phyloP scores from a whole-genome alignment of 2,888 invertebrate species.

The Lathronympha strigana region DNA sequence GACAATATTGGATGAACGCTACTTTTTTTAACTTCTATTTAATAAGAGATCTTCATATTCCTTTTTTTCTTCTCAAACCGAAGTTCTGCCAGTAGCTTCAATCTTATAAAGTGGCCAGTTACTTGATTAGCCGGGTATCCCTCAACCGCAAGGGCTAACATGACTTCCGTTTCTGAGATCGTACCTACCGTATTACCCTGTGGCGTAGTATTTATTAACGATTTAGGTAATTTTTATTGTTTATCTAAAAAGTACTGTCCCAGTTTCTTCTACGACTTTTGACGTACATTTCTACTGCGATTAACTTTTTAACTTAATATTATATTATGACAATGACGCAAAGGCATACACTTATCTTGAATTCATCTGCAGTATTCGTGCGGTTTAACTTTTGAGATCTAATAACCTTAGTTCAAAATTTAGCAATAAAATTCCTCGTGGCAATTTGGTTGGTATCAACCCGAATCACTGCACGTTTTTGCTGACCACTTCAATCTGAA shows the following conservation, averaged over 20 bases:
- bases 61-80: constrained; percentile 31
- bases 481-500: constrained; percentile 37
- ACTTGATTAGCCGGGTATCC: constrained; percentile 30
- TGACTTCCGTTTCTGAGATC: constrained; percentile 17
- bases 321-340: no score
- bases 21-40: constrained; percentile 1
- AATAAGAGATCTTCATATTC: constrained; percentile 18
- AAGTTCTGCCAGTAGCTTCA: constrained; percentile 27
- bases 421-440: background rate
- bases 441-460: constrained; percentile 4
- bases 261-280: no score
- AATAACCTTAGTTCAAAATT: no score
- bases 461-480: constrained; percentile 26
- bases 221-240: background rate
- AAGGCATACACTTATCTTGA: no score
- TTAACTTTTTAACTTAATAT: no score
- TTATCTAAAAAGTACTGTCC: background rate
- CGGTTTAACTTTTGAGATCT: no score
- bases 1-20: background rate
- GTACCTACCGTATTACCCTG: no score
- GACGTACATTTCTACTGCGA: background rate
- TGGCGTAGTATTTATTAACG: background rate
- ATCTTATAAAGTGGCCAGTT: constrained; percentile 39
- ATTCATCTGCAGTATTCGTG: no score
- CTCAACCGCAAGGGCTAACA: constrained; percentile 9